Evolutionary conservation across 2,888 invertebrate genomes (phyloP), one percentile per base, ranked within the genome.

Genomic region (Brenthis daphne): DNA sequence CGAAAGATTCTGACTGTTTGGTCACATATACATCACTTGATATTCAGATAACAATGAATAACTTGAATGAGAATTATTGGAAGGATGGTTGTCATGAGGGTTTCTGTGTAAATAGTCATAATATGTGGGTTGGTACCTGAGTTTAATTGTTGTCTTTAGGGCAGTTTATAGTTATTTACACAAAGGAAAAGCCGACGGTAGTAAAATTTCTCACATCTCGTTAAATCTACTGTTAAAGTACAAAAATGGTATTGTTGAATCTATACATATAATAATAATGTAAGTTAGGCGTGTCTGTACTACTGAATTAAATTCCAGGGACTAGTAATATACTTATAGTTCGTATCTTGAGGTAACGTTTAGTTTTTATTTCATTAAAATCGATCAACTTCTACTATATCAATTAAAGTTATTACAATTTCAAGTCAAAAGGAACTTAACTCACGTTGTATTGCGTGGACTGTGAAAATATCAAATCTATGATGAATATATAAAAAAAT

Each of bases 51-150:
- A 53, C 20, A 63, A 43, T 43, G 63, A 20, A 43, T 54, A 43
- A 53, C 37, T 63, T 51, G 51, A 53, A 37, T 6, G 33, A 53
- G 37, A 63, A 63, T 63, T 37, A 43, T 63, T 14, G 24, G 53
- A 43, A 16, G 24, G 20, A 53, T 37, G 11, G 43, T 24, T 54
- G 53, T 54, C 63, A 24, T 53, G 33, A 60, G 11, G 43, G 24
- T 37, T 63, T 63, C 1, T 54, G 20, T 37, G 20, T 63, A 43
- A 43, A 53, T 20, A 11, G 14, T 33, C 20, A 37, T 13, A 14
- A 11, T 13, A 14, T 16, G 37, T 16, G 50, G 24, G 29, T 20
- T 63, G 53, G 16, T 43, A 63, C 20, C 43, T 63, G 63, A 13
- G 53, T 12, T 63, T 24, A 8, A 63, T 63, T 53, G 24, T 63